Base-by-base conservation (phyloP, 1,140 invertebrate species). In the Cyrtorhinus lividipennis region DNA sequence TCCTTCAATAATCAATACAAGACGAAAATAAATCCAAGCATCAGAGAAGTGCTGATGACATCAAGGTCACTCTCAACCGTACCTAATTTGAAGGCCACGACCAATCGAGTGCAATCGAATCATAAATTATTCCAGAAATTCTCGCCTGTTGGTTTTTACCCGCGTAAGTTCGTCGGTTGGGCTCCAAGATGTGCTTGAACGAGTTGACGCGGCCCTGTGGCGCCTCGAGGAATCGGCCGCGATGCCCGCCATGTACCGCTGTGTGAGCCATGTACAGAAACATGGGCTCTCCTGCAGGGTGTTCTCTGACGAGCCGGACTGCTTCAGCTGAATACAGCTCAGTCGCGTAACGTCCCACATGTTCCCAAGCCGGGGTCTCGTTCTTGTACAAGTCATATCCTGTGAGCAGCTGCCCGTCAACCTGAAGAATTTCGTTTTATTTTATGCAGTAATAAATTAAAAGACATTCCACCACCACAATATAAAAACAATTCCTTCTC, bases 231-330 rank as follows among this genome's bases (percentile, higher is more conserved):
- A 78, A 76, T 66, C 76, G 75, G 12, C 79, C 76, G 56, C 76
- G 73, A 64, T 85, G 76, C 0, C 78, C 84, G 0, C 79, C 77
- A 67, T 87, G 85, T 15, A 81, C 80, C 0, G 82, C 83, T 13
- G 83, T 74, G 70, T 86, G 82, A 0, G 83, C 80, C 61, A 87
- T 69, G 70, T 85, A 83, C 5, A 87, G 72, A 71, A 86, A 87
- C 25, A 87, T 72, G 0, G 85, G 83, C n/a, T 73, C 67, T 5
- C 73, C 66, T 48, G 72, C 62, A 56, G 83, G 77, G 66, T 85
- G 82, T 8, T 76, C 68, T 23, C 76, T 68, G 20, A 87, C 85
- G 3, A 81, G 73, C 1, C 73, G 72, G 0, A 81, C 72, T 1
- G 83, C 82, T 66, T 83, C 78, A 1, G 81, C 74, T 0, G 83